phyloP scores from a whole-genome alignment of 2,797 vertebrate genomes.

The Caiman crocodilus region DNA sequence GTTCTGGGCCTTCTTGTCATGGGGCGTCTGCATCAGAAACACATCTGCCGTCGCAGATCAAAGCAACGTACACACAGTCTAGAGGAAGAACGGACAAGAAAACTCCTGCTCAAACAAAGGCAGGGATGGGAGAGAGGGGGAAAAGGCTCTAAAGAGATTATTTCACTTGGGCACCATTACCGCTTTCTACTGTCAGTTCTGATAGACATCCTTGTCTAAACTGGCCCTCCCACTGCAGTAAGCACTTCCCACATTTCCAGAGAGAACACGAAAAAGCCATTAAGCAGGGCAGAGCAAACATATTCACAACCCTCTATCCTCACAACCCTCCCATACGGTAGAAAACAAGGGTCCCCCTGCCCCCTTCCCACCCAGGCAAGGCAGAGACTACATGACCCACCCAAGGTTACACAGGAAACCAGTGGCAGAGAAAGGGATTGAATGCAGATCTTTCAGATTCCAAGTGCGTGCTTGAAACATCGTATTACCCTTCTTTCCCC shows the following conservation, averaged over 20 bases:
- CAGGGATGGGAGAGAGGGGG: neutral
- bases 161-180: neutral
- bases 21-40: neutral
- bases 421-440: neutral
- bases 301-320: too few species aligned
- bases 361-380: neutral
- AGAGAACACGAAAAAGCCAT: neutral
- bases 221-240: neutral
- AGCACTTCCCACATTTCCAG: neutral
- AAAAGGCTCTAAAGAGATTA: neutral
- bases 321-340: neutral
- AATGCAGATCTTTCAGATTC: neutral
- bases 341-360: neutral
- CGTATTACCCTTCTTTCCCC: too few species aligned
- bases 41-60: neutral
- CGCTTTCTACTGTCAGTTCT: neutral
- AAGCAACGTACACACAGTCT: neutral
- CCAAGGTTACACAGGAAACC: neutral
- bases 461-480: neutral
- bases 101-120: neutral
- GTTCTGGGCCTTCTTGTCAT: neutral
- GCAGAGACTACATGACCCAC: neutral
- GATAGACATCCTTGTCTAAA: neutral
- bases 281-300: neutral
- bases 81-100: neutral